These are phyloP conservation scores for Fabriciana adippe DNA, from an alignment of 2,888 invertebrate genomes.

Conservation along the genomic window DNA sequence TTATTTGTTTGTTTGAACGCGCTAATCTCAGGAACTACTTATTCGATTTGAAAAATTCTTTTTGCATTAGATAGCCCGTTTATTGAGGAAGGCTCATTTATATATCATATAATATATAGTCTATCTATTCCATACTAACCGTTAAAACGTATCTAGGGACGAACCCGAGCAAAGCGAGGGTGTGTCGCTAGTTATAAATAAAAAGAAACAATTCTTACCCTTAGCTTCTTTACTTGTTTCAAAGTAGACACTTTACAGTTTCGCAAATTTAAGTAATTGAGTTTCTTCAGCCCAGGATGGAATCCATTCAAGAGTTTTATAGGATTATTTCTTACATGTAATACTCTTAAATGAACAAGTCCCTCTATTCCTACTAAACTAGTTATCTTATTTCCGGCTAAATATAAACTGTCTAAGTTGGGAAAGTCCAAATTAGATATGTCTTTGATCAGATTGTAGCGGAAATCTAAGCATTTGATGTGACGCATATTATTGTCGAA, in stretches of 20 bases:
- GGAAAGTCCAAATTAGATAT: slow-evolving; percentile 72
- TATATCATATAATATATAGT: no score
- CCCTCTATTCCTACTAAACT: slow-evolving; percentile 83
- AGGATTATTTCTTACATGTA: slow-evolving; percentile 88
- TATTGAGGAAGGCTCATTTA: no score
- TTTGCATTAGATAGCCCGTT: no score
- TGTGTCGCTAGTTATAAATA: no score
- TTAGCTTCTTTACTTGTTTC: slow-evolving; percentile 79
- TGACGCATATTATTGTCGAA: slow-evolving; percentile 60
- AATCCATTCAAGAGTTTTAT: slow-evolving; percentile 81
- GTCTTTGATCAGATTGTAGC: slow-evolving; percentile 75
- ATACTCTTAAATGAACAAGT: slow-evolving; percentile 83
- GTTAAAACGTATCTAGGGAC: no score
- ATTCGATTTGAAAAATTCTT: no score
- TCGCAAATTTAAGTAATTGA: slow-evolving; percentile 82
- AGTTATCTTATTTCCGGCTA: slow-evolving; percentile 88
- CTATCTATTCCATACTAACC: no score
- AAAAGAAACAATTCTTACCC: slow-evolving; percentile 48
- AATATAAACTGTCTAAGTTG: slow-evolving; percentile 86
- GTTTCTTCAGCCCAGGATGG: slow-evolving; percentile 58
- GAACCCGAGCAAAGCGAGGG: no score
- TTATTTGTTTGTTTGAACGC: no score
- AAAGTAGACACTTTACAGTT: slow-evolving; percentile 78
- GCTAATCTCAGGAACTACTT: no score
- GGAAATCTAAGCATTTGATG: slow-evolving; percentile 80